These are phyloP conservation scores for Aradophagus sp. DNA, from an alignment of 1,140 invertebrate species.

Conservation along the genomic window DNA sequence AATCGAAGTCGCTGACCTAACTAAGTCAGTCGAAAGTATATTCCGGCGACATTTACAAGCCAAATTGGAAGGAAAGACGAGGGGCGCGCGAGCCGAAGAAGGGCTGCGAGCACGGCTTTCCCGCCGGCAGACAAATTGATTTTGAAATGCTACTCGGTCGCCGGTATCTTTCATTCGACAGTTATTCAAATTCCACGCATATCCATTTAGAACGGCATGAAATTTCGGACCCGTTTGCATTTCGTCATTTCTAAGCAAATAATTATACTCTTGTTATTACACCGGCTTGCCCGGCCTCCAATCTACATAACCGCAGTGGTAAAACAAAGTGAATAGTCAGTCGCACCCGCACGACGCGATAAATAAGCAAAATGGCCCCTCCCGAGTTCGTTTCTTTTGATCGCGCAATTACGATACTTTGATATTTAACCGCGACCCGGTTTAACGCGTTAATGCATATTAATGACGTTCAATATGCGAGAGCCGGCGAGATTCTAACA, in stretches of 20 bases:
- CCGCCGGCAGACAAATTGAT: conserved; percentile 69
- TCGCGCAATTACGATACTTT: conserved; percentile 21
- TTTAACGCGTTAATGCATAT: conserved; percentile 18
- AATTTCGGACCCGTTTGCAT: conserved; percentile 56
- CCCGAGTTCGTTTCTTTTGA: conserved; percentile 25
- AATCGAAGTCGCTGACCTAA: conserved; percentile 45
- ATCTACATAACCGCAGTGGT: conserved; percentile 56
- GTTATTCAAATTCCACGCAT: conserved; percentile 66
- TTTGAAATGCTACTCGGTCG: conserved; percentile 66
- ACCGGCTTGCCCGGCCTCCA: conserved; percentile 41
- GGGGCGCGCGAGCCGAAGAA: conserved; percentile 52
- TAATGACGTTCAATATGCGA: not conserved
- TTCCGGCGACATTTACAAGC: conserved; percentile 71
- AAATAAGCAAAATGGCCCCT: conserved; percentile 30
- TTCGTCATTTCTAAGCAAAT: conserved; percentile 55
- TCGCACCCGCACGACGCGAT: conserved; percentile 23
- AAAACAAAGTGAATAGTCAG: conserved; percentile 54
- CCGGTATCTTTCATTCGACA: conserved; percentile 62
- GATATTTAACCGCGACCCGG: conserved; percentile 4
- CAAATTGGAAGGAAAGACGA: conserved; percentile 71
- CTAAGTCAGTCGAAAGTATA: conserved; percentile 62
- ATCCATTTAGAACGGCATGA: conserved; percentile 49
- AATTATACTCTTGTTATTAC: conserved; percentile 51
- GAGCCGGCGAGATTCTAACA: no score
- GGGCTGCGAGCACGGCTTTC: conserved; percentile 56